phyloP scores from a whole-genome alignment of 2,113 vertebrate genomes.

The Synchiropus splendidus region DNA sequence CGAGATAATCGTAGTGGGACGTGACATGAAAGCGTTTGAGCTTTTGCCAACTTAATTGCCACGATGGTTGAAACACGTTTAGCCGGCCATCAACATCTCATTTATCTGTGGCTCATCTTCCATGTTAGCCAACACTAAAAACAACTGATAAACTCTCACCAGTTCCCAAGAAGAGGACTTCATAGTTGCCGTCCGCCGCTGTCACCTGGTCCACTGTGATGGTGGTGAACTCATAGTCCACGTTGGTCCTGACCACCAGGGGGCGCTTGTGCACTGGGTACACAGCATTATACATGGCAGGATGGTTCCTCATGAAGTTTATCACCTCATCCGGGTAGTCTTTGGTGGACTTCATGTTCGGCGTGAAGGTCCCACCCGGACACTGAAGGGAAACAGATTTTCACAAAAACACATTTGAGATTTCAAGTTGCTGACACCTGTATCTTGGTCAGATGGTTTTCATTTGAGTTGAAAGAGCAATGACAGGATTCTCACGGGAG shows the following conservation, averaged over 20 bases:
- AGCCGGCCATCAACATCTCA: no score
- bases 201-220: slow-evolving; percentile 96
- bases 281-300: slow-evolving; percentile 90
- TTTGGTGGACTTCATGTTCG: slow-evolving; percentile 97
- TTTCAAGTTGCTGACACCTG: slow-evolving; percentile 8
- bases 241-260: slow-evolving; percentile 86
- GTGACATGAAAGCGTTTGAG: no score
- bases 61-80: no score
- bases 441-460: slow-evolving; percentile 17
- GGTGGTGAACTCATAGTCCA: slow-evolving; percentile 93
- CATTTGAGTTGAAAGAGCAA: slow-evolving; percentile 13
- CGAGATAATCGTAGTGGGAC: no score
- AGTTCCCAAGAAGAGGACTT: slow-evolving; percentile 97
- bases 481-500: slow-evolving; percentile 9
- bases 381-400: slow-evolving; percentile 66
- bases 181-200: slow-evolving; percentile 93
- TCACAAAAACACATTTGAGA: slow-evolving; percentile 2
- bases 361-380: slow-evolving; percentile 93
- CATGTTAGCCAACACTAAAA: no score
- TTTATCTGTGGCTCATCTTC: no score
- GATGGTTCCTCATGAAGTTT: slow-evolving; percentile 95
- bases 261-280: slow-evolving; percentile 92
- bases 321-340: slow-evolving; percentile 98
- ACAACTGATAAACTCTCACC: no score
- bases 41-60: no score